Evolutionary conservation across 1,140 invertebrate species (phyloP), one percentile per base, ranked within the genome.

Genomic region (Dendroctonus ponderosae): DNA sequence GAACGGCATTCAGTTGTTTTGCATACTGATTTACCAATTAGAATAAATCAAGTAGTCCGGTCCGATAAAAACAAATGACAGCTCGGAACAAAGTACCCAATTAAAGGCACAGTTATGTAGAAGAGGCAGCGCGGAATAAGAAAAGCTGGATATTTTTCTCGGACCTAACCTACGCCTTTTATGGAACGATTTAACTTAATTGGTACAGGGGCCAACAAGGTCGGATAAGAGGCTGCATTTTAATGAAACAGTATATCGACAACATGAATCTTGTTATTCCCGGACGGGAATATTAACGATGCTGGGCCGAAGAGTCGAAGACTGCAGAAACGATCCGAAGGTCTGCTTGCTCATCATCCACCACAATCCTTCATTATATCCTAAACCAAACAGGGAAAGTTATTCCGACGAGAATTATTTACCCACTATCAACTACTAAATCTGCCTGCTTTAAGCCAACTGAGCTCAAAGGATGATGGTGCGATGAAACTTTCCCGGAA

Each of bases 21-120:
- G 64, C 64, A 66, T 66, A 56, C 54, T 66, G 64, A 66, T 66
- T 66, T 56, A 46, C 64, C 64, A 66, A 66, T 66, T 66, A 66
- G 64, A 66, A 66, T 66, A 66, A 66, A 66, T 66, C 64, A 66
- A 60, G 64, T 52, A 52, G 64, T 42, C 14, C 40, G 44, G 15
- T 41, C n/a, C 48, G 49, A 60, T 59, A 66, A 66, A 66, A 66
- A 58, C 49, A 40, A 59, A 66, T 51, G 64, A 66, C 64, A 66
- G 64, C 15, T 50, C 48, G 41, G 44, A 66, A 66, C 64, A 66
- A 59, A 66, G 64, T 66, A 66, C 56, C 64, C 64, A 66, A 66
- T 66, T 66, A 66, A 66, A 66, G 42, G 62, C 40, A 49, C 52
- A 54, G 62, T 64, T 57, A 57, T 64, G 62, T 64, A 57, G 51